A percentile compares a stretch with the other conserved stretches of the same genome.
phyloP scores from a whole-genome alignment of 2,113 vertebrate species.

The Equus quagga region DNA sequence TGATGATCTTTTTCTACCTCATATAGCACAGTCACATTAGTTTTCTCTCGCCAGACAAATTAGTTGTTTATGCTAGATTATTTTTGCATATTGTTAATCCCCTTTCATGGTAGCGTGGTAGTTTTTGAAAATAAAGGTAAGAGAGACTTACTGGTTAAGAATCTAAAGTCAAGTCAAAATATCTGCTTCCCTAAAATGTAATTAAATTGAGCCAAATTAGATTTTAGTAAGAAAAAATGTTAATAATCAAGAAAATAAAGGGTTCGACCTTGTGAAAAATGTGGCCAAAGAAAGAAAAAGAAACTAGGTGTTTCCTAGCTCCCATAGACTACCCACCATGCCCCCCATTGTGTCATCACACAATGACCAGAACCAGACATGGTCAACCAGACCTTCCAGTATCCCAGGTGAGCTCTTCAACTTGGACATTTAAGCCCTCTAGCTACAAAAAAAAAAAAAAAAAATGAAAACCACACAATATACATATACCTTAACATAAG shows the following conservation, averaged over 20 bases:
- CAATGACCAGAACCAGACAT: neutral
- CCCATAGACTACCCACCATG: neutral
- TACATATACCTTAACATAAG: neutral
- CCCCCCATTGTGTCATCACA: neutral
- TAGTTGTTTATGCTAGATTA: neutral
- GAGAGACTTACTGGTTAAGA: neutral
- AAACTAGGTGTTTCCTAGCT: neutral
- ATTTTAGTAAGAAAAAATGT: neutral
- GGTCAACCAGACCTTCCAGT: neutral
- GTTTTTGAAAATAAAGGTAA: neutral
- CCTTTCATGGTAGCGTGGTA: neutral
- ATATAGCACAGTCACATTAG: neutral
- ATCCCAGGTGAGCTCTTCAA: neutral
- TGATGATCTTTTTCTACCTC: neutral
- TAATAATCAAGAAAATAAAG: neutral
- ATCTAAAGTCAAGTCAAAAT: neutral
- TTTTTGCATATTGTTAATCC: neutral
- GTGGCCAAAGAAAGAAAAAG: neutral
- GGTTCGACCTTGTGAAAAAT: neutral
- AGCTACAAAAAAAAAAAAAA: neutral
- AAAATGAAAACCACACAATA: neutral
- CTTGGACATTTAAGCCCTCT: neutral
- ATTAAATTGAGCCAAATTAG: neutral
- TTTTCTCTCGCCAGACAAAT: neutral
- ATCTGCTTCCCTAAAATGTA: neutral